Evolutionary conservation across 2,888 invertebrate genomes (phyloP).

Genomic region (Ephialtes manifestator): DNA sequence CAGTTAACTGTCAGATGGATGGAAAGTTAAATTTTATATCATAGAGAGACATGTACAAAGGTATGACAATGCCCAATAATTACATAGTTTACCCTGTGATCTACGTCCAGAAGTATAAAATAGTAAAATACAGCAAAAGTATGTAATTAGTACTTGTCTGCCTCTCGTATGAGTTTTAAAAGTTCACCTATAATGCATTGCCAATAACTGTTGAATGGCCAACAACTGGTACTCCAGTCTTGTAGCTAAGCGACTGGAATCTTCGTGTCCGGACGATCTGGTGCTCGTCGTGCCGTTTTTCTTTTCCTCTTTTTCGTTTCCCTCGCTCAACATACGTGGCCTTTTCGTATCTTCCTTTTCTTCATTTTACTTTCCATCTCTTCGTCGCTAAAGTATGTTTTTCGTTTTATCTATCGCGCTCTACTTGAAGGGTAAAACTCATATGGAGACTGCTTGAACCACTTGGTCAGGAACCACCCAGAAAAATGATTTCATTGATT

Average conservation of each 20-base stretch:
- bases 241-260: constrained; percentile 13
- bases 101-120: too few relatives aligned
- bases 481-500: too few relatives aligned
- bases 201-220: background rate
- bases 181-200: too few relatives aligned
- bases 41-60: too few relatives aligned
- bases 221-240: background rate
- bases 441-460: background rate
- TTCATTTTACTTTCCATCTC: constrained; percentile 12
- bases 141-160: too few relatives aligned
- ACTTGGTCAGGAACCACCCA: background rate
- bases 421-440: background rate
- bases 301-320: constrained; percentile 19
- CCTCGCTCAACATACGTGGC: constrained; percentile 13
- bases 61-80: too few relatives aligned
- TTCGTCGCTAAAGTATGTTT: background rate
- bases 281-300: constrained; percentile 1
- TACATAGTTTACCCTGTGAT: too few relatives aligned
- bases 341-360: constrained; percentile 8
- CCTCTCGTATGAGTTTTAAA: too few relatives aligned
- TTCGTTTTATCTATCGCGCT: constrained; percentile 9
- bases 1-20: too few relatives aligned
- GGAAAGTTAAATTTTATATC: too few relatives aligned
- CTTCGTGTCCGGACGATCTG: constrained; percentile 21
- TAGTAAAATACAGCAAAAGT: too few relatives aligned